phyloP scores from a whole-genome alignment of 2,888 invertebrate species.

The Oxytorus armatus region DNA sequence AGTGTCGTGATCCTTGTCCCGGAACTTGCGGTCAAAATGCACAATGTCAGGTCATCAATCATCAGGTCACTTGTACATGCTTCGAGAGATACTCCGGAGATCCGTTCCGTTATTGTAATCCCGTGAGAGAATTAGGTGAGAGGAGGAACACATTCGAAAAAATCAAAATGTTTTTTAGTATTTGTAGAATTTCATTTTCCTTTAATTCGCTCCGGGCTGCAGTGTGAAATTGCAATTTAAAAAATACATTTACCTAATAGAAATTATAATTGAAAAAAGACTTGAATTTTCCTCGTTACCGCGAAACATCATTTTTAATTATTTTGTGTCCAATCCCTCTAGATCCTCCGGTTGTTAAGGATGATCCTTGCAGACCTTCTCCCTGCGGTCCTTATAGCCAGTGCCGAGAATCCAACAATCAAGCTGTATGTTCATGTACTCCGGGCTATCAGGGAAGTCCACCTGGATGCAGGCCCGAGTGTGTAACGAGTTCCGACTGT shows the following conservation, averaged over 20 bases:
- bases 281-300: too few species aligned
- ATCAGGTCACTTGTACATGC: conserved; percentile 84
- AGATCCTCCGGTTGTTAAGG: conserved; percentile 67
- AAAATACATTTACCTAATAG: too few species aligned
- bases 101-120: conserved; percentile 87
- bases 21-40: conserved; percentile 90
- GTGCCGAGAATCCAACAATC: conserved; percentile 81
- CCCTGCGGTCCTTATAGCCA: conserved; percentile 88
- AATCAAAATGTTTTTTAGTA: neutral
- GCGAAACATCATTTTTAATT: conserved; percentile 1
- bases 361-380: conserved; percentile 79
- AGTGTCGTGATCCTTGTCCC: conserved; percentile 92
- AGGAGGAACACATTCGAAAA: neutral
- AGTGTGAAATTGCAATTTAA: neutral
- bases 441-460: conserved; percentile 92
- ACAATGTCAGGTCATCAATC: conserved; percentile 84
- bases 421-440: conserved; percentile 91
- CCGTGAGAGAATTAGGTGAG: conserved; percentile 47
- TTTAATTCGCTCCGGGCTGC: too few species aligned
- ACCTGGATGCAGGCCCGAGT: conserved; percentile 91
- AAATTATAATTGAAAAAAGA: too few species aligned
- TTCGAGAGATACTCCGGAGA: conserved; percentile 82
- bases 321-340: conserved; percentile 25
- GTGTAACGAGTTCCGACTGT: conserved; percentile 92
- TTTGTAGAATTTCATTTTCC: too few species aligned